Conservation (phyloP, 2,888 invertebrate genomes). For the Agrochola lota region DNA sequence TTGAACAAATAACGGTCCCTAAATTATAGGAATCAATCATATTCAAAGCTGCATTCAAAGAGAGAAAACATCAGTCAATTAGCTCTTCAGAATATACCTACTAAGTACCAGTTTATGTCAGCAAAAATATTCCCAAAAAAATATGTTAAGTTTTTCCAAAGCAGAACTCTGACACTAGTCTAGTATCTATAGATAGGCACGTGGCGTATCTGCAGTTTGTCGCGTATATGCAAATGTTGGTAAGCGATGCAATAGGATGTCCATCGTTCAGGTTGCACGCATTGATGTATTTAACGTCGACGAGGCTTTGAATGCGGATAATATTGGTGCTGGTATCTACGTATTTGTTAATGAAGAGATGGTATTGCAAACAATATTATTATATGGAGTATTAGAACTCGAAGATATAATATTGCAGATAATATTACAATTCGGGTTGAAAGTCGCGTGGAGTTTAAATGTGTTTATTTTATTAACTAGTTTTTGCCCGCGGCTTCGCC, state of each 20-base stretch:
- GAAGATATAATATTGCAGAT: no score
- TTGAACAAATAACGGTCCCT: no score
- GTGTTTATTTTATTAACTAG: neutral
- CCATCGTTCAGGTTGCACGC: slow-evolving; percentile 29
- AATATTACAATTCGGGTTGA: neutral
- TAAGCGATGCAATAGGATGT: slow-evolving; percentile 7
- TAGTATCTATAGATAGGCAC: neutral
- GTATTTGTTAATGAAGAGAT: neutral
- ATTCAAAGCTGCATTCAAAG: neutral
- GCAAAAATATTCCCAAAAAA: neutral
- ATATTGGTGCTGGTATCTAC: neutral
- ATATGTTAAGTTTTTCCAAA: neutral
- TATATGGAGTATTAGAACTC: neutral
- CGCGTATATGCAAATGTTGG: slow-evolving; percentile 30
- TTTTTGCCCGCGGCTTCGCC: no score
- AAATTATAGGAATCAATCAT: no score
- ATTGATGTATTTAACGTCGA: slow-evolving; percentile 11
- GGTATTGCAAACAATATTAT: neutral
- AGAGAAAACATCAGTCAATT: neutral
- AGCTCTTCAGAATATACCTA: neutral
- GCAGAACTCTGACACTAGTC: neutral
- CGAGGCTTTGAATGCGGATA: neutral
- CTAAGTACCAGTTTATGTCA: neutral
- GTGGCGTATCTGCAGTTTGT: slow-evolving; percentile 14
- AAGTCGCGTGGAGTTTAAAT: neutral